A percentile compares a stretch with the other conserved stretches of the same genome.
These are phyloP conservation scores for Gymnodraco acuticeps DNA, from an alignment of 2,797 vertebrate species.

Conservation along the genomic window DNA sequence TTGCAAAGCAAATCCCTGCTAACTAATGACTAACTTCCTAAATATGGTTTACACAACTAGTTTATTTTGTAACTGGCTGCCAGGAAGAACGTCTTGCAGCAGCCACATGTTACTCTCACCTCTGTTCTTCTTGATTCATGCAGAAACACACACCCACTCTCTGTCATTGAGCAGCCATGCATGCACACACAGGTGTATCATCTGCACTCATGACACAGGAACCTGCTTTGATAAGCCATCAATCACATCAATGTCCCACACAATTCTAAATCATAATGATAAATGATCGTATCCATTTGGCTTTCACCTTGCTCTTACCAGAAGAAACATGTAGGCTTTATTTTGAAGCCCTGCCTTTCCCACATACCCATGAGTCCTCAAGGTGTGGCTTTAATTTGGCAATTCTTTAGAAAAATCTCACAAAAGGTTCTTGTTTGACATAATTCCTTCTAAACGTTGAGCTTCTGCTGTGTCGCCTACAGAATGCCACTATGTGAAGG, in stretches of 20 bases:
- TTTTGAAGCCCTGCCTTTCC: neutral
- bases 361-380: slow-evolving; percentile 1
- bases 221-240: no score
- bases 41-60: neutral
- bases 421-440: neutral
- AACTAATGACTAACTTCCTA: neutral
- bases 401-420: neutral
- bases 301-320: no score
- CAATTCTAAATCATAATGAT: no score
- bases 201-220: no score
- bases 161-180: no score
- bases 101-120: neutral
- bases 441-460: neutral
- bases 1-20: neutral
- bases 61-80: neutral
- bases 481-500: neutral
- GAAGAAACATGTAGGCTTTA: neutral
- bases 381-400: slow-evolving; percentile 39
- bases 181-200: no score
- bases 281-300: no score
- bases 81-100: no score
- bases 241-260: no score
- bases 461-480: neutral
- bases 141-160: no score
- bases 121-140: neutral